Base-by-base conservation (phyloP, 1,140 invertebrate genomes). In the Zaprionus ghesquierei region DNA sequence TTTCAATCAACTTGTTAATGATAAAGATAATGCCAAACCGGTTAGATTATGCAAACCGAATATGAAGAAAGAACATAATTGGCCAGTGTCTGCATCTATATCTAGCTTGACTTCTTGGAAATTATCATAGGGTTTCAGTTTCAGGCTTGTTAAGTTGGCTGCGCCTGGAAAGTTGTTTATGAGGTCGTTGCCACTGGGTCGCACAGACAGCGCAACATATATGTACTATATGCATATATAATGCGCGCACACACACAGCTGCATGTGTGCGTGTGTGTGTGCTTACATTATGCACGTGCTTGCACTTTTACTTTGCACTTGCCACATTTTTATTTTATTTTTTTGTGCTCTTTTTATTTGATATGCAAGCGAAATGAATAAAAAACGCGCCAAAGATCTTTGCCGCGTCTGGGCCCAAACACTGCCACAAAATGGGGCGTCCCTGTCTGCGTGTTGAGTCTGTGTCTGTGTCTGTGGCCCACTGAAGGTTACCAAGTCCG, bases 271-370 rank as follows among this genome's bases (percentile, higher is more conserved):
- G 25, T 64, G 53, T 56, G 27, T 54, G 49, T 64, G 31, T 58
- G 44, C 49, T 62, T 62, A 50, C 66, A 69, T 70, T 46, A 54
- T 69, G 46, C 27, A 65, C 49, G 51, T 78, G 70, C 75, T 70
- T 84, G 81, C 80, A 79, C 79, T 84, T 81, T 81, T 81, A 81
- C 79, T 81, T 81, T 81, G 75, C 79, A 81, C 79, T 81, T 81
- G 80, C 77, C 79, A 79, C 79, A 82, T 15, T 41, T 29, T 41
- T 38, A 13, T 75, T 66, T 8, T 41, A n/a, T 15, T 38, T 35
- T 75, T 75, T 75, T 66, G 46, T 69, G 59, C 51, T 61, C 41
- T 64, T 79, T 79, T 74, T 70, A 81, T 81, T 73, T 53, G 59
- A 70, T 60, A 79, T 84, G 71, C 61, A 75, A 72, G 61, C 20